phyloP scores from a whole-genome alignment of 1,140 invertebrate species.

The Aphaenogaster rudis region DNA sequence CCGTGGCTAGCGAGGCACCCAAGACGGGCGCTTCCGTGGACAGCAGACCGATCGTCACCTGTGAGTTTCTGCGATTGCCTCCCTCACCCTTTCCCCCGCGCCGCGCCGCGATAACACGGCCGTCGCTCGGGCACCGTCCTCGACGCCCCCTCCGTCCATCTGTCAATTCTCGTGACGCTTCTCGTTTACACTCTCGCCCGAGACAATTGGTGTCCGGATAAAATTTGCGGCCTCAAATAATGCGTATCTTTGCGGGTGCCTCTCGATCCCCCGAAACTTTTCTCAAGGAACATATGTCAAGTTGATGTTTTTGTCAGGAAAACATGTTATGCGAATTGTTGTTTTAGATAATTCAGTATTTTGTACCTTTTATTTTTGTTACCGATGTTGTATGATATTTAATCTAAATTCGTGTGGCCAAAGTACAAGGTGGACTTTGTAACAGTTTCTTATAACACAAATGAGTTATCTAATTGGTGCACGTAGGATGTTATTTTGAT shows the following conservation, averaged over 20 bases:
- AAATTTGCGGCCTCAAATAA: neutral
- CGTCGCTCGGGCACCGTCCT: slow-evolving; percentile 65
- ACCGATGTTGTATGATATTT: neutral
- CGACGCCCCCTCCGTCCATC: slow-evolving; percentile 85
- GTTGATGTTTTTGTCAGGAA: slow-evolving; percentile 3
- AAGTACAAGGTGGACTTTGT: neutral
- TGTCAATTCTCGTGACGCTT: slow-evolving; percentile 83
- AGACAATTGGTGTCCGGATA: neutral
- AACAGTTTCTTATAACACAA: neutral
- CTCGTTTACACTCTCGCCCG: neutral
- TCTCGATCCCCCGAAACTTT: neutral
- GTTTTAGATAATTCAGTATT: neutral
- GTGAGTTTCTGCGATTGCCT: slow-evolving; percentile 77
- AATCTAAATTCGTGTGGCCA: neutral
- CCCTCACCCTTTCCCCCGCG: slow-evolving; percentile 32
- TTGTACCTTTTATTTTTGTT: neutral
- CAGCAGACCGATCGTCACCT: slow-evolving; percentile 85
- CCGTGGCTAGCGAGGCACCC: slow-evolving; percentile 75
- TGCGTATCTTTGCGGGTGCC: neutral
- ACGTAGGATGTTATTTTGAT: slow-evolving; percentile 36
- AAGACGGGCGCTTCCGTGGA: slow-evolving; percentile 81
- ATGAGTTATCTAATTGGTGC: slow-evolving; percentile 54
- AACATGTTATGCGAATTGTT: neutral
- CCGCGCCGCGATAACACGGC: slow-evolving; percentile 39
- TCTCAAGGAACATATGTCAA: slow-evolving; percentile 64